Conservation (phyloP, 2,797 vertebrate species). For the Diplodus sargus region DNA sequence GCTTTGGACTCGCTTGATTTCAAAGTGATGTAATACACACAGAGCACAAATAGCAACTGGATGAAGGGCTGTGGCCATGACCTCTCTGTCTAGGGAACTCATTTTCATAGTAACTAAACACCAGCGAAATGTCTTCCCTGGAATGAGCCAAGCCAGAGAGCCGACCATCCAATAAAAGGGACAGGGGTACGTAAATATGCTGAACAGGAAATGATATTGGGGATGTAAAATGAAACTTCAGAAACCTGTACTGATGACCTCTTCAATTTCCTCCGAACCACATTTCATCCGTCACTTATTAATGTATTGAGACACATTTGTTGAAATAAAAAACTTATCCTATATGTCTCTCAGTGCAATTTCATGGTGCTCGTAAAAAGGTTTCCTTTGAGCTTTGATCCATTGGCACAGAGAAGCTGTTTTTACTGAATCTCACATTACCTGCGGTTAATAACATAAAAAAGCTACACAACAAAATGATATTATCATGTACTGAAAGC, state of each 20-base stretch:
- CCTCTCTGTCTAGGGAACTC: conserved; percentile 77
- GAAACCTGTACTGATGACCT: conserved; percentile 63
- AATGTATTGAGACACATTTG: conserved; percentile 42
- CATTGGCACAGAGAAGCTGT: conserved; percentile 10
- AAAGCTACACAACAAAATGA: conserved; percentile 13
- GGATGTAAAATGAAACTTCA: conserved; percentile 67
- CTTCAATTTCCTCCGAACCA: conserved; percentile 68
- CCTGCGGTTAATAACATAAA: conserved; percentile 8
- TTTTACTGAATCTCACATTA: conserved; percentile 33
- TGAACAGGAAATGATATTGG: conserved; percentile 74
- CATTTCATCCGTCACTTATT: conserved; percentile 64
- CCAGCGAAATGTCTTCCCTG: conserved; percentile 73
- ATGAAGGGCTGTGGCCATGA: conserved; percentile 77
- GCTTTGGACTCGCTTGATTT: conserved; percentile 73
- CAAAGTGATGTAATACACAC: conserved; percentile 82
- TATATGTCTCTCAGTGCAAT: conserved; percentile 15
- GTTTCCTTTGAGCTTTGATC: conserved; percentile 38
- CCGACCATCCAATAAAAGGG: conserved; percentile 67
- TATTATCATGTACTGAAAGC: conserved; percentile 38
- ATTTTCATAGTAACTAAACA: conserved; percentile 80
- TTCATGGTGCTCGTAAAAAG: conserved; percentile 43
- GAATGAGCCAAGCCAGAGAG: conserved; percentile 77
- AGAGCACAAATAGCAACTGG: conserved; percentile 77
- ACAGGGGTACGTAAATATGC: conserved; percentile 68
- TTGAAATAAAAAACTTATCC: conserved; percentile 25